Evolutionary conservation across 2,113 vertebrate species (phyloP).

Genomic region (Hylia prasina): DNA sequence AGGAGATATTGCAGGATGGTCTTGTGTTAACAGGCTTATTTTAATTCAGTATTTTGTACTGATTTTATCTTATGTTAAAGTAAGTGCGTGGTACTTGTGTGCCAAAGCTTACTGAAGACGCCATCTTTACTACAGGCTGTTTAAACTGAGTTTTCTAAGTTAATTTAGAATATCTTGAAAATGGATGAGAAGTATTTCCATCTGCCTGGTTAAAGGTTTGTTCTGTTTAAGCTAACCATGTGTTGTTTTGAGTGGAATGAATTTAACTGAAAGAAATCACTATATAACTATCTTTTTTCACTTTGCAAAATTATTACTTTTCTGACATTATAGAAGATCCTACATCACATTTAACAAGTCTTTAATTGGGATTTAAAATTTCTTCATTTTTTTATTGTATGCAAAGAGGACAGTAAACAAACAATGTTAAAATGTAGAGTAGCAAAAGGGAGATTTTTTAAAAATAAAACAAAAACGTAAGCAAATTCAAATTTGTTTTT

Average conservation of each 20-base stretch:
- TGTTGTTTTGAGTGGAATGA: neutral
- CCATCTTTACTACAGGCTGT: neutral
- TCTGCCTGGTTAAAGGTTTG: neutral
- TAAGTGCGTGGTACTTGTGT: neutral
- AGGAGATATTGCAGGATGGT: neutral
- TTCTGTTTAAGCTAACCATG: neutral
- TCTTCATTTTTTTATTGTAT: neutral
- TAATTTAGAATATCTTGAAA: neutral
- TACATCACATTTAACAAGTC: neutral
- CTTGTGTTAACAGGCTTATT: neutral
- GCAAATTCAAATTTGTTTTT: neutral
- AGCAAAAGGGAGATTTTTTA: neutral
- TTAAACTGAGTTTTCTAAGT: neutral
- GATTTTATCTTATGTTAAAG: neutral
- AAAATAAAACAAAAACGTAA: neutral
- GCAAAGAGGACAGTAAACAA: neutral
- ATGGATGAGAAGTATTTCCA: neutral
- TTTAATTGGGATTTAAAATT: neutral
- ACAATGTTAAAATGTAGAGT: neutral
- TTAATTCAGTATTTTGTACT: neutral
- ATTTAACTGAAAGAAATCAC: neutral
- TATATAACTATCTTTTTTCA: neutral
- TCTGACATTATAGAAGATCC: neutral
- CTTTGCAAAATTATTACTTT: neutral
- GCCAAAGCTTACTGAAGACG: neutral